Percentiles rank a stretch among this genome's conserved stretches.
Evolutionary conservation across 2,888 invertebrate genomes (phyloP).

Genomic region (Schrankia costaestrigalis): DNA sequence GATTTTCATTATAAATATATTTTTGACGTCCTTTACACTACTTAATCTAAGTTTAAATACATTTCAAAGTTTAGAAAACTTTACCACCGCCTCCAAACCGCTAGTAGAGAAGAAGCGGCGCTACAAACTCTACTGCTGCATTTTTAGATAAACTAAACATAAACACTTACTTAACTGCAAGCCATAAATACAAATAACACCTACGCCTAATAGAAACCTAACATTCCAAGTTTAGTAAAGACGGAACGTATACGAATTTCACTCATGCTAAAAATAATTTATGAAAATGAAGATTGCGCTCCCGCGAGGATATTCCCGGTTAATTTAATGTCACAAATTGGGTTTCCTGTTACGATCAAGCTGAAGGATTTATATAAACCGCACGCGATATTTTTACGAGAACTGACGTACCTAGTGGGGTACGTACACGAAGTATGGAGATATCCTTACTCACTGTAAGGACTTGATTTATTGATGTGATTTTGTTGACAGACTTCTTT

Average conservation of each 20-base stretch:
- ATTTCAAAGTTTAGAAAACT: too few species aligned
- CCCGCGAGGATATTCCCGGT: slow-evolving; percentile 27
- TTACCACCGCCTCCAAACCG: too few species aligned
- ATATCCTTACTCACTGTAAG: neutral
- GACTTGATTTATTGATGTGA: neutral
- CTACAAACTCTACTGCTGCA: too few species aligned
- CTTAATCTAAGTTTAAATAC: too few species aligned
- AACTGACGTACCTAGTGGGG: slow-evolving; percentile 10
- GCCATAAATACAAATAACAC: neutral
- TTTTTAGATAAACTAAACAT: too few species aligned
- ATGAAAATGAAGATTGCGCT: slow-evolving; percentile 37
- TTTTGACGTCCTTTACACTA: too few species aligned
- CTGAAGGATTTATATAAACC: slow-evolving; percentile 36
- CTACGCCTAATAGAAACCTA: slow-evolving; percentile 6
- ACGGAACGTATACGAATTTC: slow-evolving; percentile 8
- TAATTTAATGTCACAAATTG: slow-evolving; percentile 44
- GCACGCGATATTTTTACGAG: slow-evolving; percentile 34
- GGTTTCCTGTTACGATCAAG: slow-evolving; percentile 36
- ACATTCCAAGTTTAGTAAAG: neutral
- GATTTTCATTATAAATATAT: too few species aligned
- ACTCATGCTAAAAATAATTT: slow-evolving; percentile 25
- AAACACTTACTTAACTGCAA: too few species aligned
- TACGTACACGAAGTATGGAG: neutral
- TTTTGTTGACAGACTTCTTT: neutral
- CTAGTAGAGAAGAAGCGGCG: too few species aligned